Evolutionary conservation across 2,888 invertebrate genomes (phyloP), one percentile per base, ranked within the genome.

Genomic region (Calephelis perditalis): DNA sequence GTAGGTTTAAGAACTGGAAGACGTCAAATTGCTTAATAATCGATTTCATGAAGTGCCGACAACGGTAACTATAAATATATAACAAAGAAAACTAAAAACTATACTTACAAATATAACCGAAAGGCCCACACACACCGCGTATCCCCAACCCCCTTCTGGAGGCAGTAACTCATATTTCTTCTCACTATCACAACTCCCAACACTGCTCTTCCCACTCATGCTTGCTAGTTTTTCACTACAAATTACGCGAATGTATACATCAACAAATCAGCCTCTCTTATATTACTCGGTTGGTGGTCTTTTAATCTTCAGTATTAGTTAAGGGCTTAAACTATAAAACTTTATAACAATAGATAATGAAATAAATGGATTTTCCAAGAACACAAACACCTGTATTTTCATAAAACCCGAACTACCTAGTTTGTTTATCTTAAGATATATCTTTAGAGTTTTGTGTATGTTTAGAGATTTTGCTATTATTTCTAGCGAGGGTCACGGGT

Each of bases 91-190:
- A 3, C 60, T 54, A 35, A 61, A 26, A 26, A 3, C 54, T 64
- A 62, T 75, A 92, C 93, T 93, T 84, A 95, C 94, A 75, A 93
- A 94, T 70, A 93, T 92, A 52, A 94, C 77, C 60, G 93, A 92
- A 61, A 94, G 84, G 6, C 94, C 94, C 35, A 94, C 67, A 59
- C 94, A 93, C 57, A 95, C 92, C 65, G 93, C 79, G 82, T 94
- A 95, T 0, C 95, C 95, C 94, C 94, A 95, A 0, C 95, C 95
- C 3, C 95, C 95, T 68, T 94, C 94, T 0, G 94, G 94, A 2
- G 94, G 88, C 8, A 89, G 85, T 71, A 84, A 67, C 58, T 88
- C 88, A 68, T 84, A 88, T 62, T 83, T 80, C 49, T 81, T 81
- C 55, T 69, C 82, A 71, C 77, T 78, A 57, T 77, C 76, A 64